Evolutionary conservation across 1,140 invertebrate genomes (phyloP), one percentile per base, ranked within the genome.

Genomic region (Venturia canescens): DNA sequence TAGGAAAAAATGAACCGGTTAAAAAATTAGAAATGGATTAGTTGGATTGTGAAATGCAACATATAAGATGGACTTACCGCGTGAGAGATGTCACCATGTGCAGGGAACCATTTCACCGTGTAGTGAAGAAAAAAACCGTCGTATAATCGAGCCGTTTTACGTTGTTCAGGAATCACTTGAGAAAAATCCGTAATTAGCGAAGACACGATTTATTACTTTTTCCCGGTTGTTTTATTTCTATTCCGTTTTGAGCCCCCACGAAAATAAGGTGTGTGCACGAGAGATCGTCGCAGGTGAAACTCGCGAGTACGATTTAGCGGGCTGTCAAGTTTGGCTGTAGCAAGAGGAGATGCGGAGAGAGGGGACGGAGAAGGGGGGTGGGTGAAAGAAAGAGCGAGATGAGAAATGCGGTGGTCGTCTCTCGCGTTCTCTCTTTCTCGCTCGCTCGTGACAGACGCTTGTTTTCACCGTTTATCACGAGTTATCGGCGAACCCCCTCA

Each of bases 81-180:
- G 78, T 70, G 50, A 74, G 70, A 67, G 79, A 67, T 83, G 82
- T 83, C 82, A 83, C 80, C 82, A 83, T 83, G 79, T 83, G 82
- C 82, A 81, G 57, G 60, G 27, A 79, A 83, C 63, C 82, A 83
- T 83, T 83, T 81, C 79, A 76, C 80, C 82, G 70, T n/a, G 29
- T 27, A 21, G n/a, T 71, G 3, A 44, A 57, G 60, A 75, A 34
- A 79, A 74, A 38, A 79, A 77, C 71, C 78, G 79, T 26, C 9
- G 63, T 69, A 79, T 60, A 80, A 70, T 79, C 63, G 78, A 80
- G 67, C 44, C 66, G 66, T 31, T 23, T 83, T 75, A 76, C 75
- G 75, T 78, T 77, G 66, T 78, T 83, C 80, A 44, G 60, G 29
- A 50, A 60, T 67, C 74, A 27, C 18, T 79, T 50, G 29, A 67